Percentiles rank a stretch among this genome's conserved stretches.
Evolutionary conservation across 2,797 vertebrate genomes (phyloP).

Genomic region (Morus bassanus): DNA sequence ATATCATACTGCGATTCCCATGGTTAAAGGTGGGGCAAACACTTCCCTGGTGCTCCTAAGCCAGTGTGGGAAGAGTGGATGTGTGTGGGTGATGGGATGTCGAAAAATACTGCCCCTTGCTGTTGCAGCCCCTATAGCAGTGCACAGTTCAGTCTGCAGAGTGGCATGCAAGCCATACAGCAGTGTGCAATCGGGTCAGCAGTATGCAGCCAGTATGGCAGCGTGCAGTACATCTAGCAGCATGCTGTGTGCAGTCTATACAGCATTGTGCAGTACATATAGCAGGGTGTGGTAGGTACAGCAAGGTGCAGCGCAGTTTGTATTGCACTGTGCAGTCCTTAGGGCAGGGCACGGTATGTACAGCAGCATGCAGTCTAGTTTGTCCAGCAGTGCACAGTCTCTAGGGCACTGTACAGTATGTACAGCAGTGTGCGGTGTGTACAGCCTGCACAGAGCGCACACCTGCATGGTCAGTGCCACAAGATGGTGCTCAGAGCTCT

Average conservation of each 20-base stretch:
- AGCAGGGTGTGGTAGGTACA: neutral
- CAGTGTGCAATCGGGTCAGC: neutral
- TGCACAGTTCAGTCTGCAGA: fast-evolving
- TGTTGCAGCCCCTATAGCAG: fast-evolving
- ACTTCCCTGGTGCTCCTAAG: neutral
- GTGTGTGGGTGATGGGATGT: fast-evolving
- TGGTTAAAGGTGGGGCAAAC: neutral
- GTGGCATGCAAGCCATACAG: fast-evolving
- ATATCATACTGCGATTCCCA: fast-evolving
- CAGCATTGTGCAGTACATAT: fast-evolving
- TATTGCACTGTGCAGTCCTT: neutral
- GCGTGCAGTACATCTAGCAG: fast-evolving
- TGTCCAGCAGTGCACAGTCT: neutral
- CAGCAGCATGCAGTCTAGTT: fast-evolving
- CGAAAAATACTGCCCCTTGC: fast-evolving
- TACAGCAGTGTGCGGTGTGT: neutral
- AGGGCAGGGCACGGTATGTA: no score
- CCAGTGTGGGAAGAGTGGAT: neutral
- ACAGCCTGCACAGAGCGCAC: fast-evolving
- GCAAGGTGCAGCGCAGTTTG: no score
- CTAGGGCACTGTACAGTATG: neutral
- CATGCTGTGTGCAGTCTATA: fast-evolving
- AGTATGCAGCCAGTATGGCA: neutral
- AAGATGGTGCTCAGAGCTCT: conserved; percentile 49
- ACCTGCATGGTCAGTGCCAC: neutral